Evolutionary conservation across 2,888 invertebrate genomes (phyloP).

Genomic region (Ypsolopha scabrella): DNA sequence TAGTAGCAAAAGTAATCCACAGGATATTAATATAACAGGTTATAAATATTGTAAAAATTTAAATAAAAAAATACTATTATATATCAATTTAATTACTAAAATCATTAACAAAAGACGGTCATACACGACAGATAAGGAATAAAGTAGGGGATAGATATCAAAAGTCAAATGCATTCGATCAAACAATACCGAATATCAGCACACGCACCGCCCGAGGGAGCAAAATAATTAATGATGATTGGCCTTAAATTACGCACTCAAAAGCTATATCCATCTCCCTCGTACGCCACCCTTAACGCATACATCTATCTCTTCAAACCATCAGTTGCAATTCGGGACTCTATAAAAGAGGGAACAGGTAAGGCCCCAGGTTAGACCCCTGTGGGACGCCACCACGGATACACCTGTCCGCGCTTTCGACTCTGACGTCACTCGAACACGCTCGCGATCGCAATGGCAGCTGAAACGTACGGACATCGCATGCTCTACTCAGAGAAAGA

Average conservation of each 20-base stretch:
- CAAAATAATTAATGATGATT: constrained; percentile 69
- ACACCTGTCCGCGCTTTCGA: constrained; percentile 32
- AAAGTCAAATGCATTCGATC: constrained; percentile 12
- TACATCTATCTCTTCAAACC: constrained; percentile 29
- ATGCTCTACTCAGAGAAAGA: constrained; percentile 54
- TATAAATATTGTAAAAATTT: no score
- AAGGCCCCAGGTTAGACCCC: constrained; percentile 44
- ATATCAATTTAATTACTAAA: no score
- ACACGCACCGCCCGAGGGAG: constrained; percentile 17
- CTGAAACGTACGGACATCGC: constrained; percentile 66
- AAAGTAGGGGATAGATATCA: not conserved
- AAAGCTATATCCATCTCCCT: constrained; percentile 33
- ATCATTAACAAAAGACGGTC: no score
- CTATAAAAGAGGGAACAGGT: constrained; percentile 62
- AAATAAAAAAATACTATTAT: no score
- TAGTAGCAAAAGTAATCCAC: no score
- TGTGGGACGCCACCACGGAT: constrained; percentile 39
- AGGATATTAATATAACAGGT: no score
- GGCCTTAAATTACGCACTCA: constrained; percentile 65
- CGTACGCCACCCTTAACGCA: constrained; percentile 20
- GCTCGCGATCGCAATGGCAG: constrained; percentile 33
- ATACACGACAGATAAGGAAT: not conserved
- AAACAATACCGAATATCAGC: constrained; percentile 10
- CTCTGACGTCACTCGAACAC: constrained; percentile 5
- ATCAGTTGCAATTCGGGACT: constrained; percentile 35